These are phyloP conservation scores for Apaloderma vittatum DNA, from an alignment of 2,113 vertebrate genomes.

Conservation along the genomic window DNA sequence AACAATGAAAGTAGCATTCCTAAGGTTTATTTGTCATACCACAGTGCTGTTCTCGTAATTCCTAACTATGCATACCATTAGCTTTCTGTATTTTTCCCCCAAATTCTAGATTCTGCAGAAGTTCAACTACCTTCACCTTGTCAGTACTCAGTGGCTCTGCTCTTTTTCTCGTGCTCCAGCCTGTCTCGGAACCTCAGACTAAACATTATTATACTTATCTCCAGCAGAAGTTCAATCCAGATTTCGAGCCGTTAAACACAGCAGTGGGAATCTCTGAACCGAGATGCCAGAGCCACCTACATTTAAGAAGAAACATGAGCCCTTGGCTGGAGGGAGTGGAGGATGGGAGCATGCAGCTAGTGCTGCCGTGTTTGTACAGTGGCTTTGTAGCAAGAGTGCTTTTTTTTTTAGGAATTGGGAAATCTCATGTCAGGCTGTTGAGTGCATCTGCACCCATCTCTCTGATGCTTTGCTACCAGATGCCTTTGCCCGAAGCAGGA, in stretches of 20 bases:
- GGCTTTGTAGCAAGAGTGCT: fast-evolving
- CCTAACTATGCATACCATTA: neutral
- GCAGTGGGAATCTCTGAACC: neutral
- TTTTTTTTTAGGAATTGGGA: neutral
- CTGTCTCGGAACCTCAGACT: constrained; percentile 9
- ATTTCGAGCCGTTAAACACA: neutral
- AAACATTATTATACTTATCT: constrained; percentile 1
- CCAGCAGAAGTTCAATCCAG: neutral
- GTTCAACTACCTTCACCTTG: neutral
- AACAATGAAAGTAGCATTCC: neutral
- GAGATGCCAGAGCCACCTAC: neutral
- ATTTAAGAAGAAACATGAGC: neutral
- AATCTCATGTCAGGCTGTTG: neutral
- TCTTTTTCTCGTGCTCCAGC: neutral
- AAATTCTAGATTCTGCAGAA: neutral
- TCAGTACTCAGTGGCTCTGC: neutral
- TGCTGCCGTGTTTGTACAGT: neutral
- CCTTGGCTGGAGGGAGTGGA: neutral
- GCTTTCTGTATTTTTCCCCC: neutral
- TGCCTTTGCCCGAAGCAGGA: neutral
- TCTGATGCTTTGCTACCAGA: neutral
- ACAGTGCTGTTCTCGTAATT: neutral
- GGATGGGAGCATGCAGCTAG: fast-evolving
- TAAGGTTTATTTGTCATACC: neutral
- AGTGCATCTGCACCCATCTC: neutral